Base-by-base conservation (phyloP, 2,113 vertebrate genomes). In the Phycodurus eques region DNA sequence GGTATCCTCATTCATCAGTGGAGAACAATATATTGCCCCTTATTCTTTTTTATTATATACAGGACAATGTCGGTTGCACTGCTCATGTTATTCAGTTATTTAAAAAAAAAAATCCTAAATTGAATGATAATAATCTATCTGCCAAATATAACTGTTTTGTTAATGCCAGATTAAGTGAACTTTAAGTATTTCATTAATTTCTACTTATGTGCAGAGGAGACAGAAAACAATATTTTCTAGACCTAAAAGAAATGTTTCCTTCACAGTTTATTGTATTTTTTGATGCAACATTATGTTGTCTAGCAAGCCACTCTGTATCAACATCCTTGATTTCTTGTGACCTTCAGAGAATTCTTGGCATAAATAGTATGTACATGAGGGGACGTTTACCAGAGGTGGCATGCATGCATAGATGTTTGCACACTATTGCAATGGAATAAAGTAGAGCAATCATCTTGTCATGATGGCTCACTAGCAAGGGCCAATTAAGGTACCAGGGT, bases 391-490 rank as follows among this genome's bases (percentile, higher is more conserved):
- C 47, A 68, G 72, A 61, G 56, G 77, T 70, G 79, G 78, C 71
- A 62, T 47, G 70, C 61, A 66, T n/a, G 54, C 74, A 44, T 46
- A 79, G 69, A 70, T 75, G 74, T 78, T 80, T 76, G 70, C 17
- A 67, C 10, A 12, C 49, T 68, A 77, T 73, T 51, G 67, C 65
- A 33, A n/a, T 13, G 63, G 59, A 60, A 56, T 74, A 82, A 75
- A 73, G 61, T 66, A 27, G 61, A 82, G 70, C 27, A 67, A 84
- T 87, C 77, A 72, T 76, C 72, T 64, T 70, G 73, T 70, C 71
- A 74, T 84, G 70, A 78, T 77, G 80, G 74, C 70, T 80, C 78
- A 67, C 71, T 42, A 62, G 81, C 76, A 77, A 75, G 27, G 77
- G 82, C 78, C 79, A 83, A 27, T 27, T 27, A 76, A 85, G 75